Evolutionary conservation across 2,113 vertebrate species (phyloP).

Genomic region (Notothenia rossii): DNA sequence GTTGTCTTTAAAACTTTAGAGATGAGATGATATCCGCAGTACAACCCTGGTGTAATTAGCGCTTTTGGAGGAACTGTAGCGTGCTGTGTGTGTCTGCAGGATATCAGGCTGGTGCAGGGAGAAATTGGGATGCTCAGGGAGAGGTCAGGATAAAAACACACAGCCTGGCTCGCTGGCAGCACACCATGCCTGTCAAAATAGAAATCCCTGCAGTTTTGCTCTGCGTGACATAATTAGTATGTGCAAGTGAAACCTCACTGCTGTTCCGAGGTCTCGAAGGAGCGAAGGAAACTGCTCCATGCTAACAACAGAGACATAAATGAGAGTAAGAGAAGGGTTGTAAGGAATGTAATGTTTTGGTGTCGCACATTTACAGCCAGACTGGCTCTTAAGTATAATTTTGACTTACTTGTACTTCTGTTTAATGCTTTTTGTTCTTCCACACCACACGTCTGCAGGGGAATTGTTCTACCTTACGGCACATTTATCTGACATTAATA

Average conservation of each 20-base stretch:
- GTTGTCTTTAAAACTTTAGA: neutral
- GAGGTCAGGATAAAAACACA: slow-evolving; percentile 32
- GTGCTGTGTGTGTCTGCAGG: neutral
- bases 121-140: slow-evolving; percentile 5
- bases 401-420: too few species aligned
- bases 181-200: slow-evolving; percentile 32
- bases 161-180: slow-evolving; percentile 3
- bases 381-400: too few species aligned
- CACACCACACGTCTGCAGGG: too few species aligned
- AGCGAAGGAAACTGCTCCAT: slow-evolving; percentile 5
- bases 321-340: too few species aligned
- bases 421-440: too few species aligned
- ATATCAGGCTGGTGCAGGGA: neutral
- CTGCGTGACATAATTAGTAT: slow-evolving; percentile 37
- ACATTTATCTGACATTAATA: too few species aligned
- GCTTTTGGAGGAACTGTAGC: fast-evolving
- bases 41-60: neutral
- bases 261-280: slow-evolving; percentile 11
- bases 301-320: too few species aligned
- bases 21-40: neutral
- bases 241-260: slow-evolving; percentile 45
- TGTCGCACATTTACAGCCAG: too few species aligned
- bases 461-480: too few species aligned
- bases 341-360: too few species aligned
- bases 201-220: slow-evolving; percentile 37